Base-by-base conservation (phyloP, 2,888 invertebrate species). In the Macrosoma leucophasiata region DNA sequence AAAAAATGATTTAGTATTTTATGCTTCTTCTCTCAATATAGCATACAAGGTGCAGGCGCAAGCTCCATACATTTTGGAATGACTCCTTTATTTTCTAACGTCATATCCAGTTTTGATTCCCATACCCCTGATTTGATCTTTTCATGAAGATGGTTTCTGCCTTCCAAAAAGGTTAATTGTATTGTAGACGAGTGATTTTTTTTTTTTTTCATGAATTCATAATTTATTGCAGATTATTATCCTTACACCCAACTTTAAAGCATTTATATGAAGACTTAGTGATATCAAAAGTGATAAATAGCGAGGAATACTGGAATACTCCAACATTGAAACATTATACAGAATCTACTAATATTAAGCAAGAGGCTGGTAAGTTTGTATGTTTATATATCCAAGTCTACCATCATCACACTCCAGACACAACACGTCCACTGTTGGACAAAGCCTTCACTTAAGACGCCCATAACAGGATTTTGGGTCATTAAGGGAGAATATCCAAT, bases 261-360 rank as follows among this genome's bases (percentile, higher is more conserved):
- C 95, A 97, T 84, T 86, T 99, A 43, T 99, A 99, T 72, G 94
- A 95, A 79, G 98, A 98, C 79, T 88, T 99, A 57, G 99, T 99
- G 9, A 96, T 96, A 69, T 95, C 96, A 21, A 94, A 96, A 74
- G 95, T 99, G 22, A 91, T 99, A 48, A 91, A 94, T 24, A 93
- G 98, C 33, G 98, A 98, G 67, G 98, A 99, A 70, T 99, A 99
- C 84, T 99, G 99, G 99, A 89, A 91, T 28, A 93, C 93, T 46
- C 94, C 96, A 58, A 95, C 94, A 19, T 73, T 89, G 3, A 88
- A 86, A 56, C 89, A 91, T 49, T 93, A 94, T 66, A 91, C 92
- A 0, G 90, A 91, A 48, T 91, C 90, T 42, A 89, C 88, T 62
- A 87, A 87, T 54, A 89, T 89, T 52, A 90, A 90, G 55, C 96